Base-by-base conservation (phyloP, 1,140 invertebrate genomes). In the Cecropterus lyciades region DNA sequence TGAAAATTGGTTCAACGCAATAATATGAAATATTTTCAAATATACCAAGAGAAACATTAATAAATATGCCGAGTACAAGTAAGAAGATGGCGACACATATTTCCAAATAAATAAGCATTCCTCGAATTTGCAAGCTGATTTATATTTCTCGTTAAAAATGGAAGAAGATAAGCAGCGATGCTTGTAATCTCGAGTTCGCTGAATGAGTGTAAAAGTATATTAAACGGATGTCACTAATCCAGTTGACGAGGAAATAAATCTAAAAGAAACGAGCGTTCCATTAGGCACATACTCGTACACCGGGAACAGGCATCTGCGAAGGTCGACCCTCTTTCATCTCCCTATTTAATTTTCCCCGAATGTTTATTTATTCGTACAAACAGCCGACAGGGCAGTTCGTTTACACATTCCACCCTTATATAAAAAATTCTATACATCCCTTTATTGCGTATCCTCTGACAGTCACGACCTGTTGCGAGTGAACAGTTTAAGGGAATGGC, bases 341-440 rank as follows among this genome's bases (percentile, higher is more conserved):
- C 73, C 77, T 77, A 72, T 80, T 82, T 83, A 83, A 83, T 82
- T 85, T 82, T 73, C 64, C 69, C 69, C 65, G 59, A 74, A 75
- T 82, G 79, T 85, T 80, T 85, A 84, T 82, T 85, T 85, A 85
- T 85, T 79, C 63, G 75, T 57, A 69, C 73, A 77, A 73, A 79
- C 68, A 74, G 70, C 52, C 63, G 69, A 70, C 70, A 63, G 73
- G 72, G 56, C 72, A 76, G 73, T 79, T 80, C 68, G 52, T 55
- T 55, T 55, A 73, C 77, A 76, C 70, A 79, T 80, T 80, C 74
- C 73, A 63, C 73, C 70, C 72, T 73, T 75, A 72, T 70, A 63
- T 69, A 71, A 53, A 37, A 60, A 60, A 60, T 49, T 59, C 9
- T 59, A 55, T 64, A 65, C 65, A 67, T 56, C 46, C 71, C 57